A percentile compares a stretch with the other conserved stretches of the same genome.
phyloP scores from a whole-genome alignment of 92 coral and sea anemone species.

The Pocillopora meandrina region DNA sequence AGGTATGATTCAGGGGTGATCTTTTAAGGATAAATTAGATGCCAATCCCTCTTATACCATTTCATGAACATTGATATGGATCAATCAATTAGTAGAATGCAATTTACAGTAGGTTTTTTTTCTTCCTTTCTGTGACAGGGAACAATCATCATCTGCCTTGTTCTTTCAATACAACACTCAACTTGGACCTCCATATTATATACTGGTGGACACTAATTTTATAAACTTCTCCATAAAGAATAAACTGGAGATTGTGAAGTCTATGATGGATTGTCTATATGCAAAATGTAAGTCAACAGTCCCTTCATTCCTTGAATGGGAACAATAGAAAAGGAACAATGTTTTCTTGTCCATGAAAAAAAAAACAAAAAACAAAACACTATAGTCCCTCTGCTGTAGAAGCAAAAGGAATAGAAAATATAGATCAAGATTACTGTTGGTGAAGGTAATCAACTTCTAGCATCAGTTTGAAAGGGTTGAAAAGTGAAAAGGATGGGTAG shows the following conservation, averaged over 20 bases:
- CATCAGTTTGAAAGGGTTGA: no score
- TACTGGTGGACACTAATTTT: conserved; percentile 95
- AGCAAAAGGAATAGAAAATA: no score
- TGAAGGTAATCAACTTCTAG: no score
- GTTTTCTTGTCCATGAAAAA: neutral
- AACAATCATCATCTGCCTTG: conserved; percentile 93
- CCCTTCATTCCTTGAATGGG: neutral
- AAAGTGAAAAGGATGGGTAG: no score
- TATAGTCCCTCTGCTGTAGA: no score
- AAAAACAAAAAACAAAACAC: neutral
- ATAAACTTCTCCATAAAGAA: conserved; percentile 97
- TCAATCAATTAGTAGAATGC: no score
- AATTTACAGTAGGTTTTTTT: neutral
- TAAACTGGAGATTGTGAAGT: conserved; percentile 87
- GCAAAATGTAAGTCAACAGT: conserved; percentile 87
- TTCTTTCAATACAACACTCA: conserved; percentile 98
- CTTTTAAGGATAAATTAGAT: no score
- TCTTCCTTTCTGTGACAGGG: conserved; percentile 46
- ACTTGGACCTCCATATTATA: conserved; percentile 95
- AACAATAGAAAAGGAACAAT: neutral
- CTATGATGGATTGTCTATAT: conserved; percentile 99
- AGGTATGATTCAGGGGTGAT: no score
- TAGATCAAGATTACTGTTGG: no score
- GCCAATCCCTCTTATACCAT: no score
- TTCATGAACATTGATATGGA: neutral